Evolutionary conservation across 2,888 invertebrate species (phyloP), one percentile per base, ranked within the genome.

Genomic region (Andrena praecox): DNA sequence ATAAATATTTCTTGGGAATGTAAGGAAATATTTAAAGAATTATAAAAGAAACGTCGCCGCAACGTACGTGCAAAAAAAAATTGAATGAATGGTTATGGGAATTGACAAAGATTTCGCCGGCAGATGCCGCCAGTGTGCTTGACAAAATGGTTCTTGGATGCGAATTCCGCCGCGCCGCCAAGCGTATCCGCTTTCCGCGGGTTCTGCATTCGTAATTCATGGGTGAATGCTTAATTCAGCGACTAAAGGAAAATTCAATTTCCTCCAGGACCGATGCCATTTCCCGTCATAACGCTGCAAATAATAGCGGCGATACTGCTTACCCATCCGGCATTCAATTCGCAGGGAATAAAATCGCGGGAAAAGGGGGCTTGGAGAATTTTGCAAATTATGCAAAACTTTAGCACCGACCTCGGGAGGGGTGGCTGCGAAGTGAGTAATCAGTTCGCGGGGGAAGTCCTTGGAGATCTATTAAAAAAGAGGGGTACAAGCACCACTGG

Each of bases 381-480:
- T 74, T 73, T 54, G 68, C 50, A 63, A 54, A 76, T 71, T 63
- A 63, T 63, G 31, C 29, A 35, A 59, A 29, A 56, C 24, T 10
- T 56, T 24, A 35, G 16, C 16, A 12, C 31, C 5, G 27, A 5
- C 10, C 0, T 6, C 0, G 27, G 6, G 59, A 66, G 29, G 24
- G 70, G 29, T 24, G 59, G 59, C n/a, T n/a, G 27, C 20, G n/a
- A 74, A 70, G 76, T 64, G 64, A 56, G 56, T 77, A 77, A 70
- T 77, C 63, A 64, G 64, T 64, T 64, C 56, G 27, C 48, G 64
- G 8, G 63, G 20, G 31, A 56, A 64, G 77, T 71, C 59, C 59
- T 59, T 16, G 29, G 42, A n/a, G 16, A 63, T 66, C 56, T 66
- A 66, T 66, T 73, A 63, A 70, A 76, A 60, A 42, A 42, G 42